Base-by-base conservation (phyloP, 1,140 invertebrate species). In the Drosophila sechellia region DNA sequence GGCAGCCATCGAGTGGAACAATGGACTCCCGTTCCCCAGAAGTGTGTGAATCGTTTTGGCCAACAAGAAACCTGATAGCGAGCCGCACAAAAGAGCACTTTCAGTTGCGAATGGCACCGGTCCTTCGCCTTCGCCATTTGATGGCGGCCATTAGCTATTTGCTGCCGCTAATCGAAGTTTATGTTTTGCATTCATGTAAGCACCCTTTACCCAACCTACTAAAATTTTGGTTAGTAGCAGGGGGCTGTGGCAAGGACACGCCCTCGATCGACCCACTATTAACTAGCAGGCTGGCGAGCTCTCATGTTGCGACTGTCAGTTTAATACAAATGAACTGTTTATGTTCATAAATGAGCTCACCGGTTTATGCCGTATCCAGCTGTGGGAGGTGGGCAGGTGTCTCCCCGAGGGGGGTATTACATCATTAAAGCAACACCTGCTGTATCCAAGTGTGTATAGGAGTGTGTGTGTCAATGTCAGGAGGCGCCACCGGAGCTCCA, bases 261-360 rank as follows among this genome's bases (percentile, higher is more conserved):
- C 53, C 61, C 10, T 20, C 34, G 52, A 48, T 56, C 61, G 48
- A 73, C 57, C 49, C 37, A 54, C 39, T 56, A 50, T 61, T 68
- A 55, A 60, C 49, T 50, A 45, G 43, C 17, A 8, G 10, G 20
- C 64, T 48, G 13, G 15, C 40, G 34, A 34, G 65, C 49, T 71
- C 52, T 70, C 77, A 73, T 56, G 52, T 43, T 66, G 53, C 35
- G 53, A 83, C 71, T 63, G 57, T 64, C 74, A 73, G 74, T 87
- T 86, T 75, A 76, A 75, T 87, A 86, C 76, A 87, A 86, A 86
- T 86, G 78, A 86, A 86, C 81, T 86, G 83, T 86, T 86, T 86
- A 87, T 86, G 81, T 77, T 86, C 87, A 86, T 87, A 86, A 79
- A 87, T 86, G 81, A 86, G 83, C 84, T 79, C 79, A 72, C 70